A percentile compares a stretch with the other conserved stretches of the same genome.
These are phyloP conservation scores for Stenoptilia bipunctidactyla DNA, from an alignment of 2,888 invertebrate species.

Conservation along the genomic window DNA sequence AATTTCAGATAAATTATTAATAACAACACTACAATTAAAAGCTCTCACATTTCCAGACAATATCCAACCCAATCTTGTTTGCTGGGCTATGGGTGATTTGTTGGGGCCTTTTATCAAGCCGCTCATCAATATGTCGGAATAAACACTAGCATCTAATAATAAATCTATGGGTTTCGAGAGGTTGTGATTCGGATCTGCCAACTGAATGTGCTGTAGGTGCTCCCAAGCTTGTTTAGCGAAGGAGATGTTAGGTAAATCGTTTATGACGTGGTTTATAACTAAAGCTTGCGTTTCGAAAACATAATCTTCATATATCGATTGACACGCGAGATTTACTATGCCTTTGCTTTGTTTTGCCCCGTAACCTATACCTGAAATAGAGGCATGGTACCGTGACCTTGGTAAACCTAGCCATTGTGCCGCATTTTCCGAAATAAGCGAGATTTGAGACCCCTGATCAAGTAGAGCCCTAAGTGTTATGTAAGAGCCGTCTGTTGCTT, in stretches of 20 bases:
- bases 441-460: slow-evolving; percentile 7
- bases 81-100: slow-evolving; percentile 9
- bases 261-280: slow-evolving; percentile 12
- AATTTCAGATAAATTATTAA: slow-evolving; percentile 5
- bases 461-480: background rate
- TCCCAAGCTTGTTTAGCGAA: slow-evolving; percentile 12
- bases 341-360: slow-evolving; percentile 6
- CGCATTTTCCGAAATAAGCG: slow-evolving; percentile 10
- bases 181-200: slow-evolving; percentile 15
- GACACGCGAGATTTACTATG: slow-evolving; percentile 7
- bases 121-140: slow-evolving; percentile 5
- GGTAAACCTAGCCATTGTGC: slow-evolving; percentile 5
- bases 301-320: slow-evolving; percentile 11
- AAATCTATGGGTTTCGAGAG: slow-evolving; percentile 5
- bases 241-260: slow-evolving; percentile 11
- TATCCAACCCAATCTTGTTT: slow-evolving; percentile 12
- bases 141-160: slow-evolving; percentile 4
- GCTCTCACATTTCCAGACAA: slow-evolving; percentile 9
- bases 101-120: slow-evolving; percentile 9
- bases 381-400: background rate
- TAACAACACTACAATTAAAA: slow-evolving; percentile 8
- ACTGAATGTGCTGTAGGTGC: slow-evolving; percentile 10
- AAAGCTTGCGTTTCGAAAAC: slow-evolving; percentile 10
- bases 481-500: background rate
- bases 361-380: slow-evolving; percentile 1